phyloP scores from a whole-genome alignment of 1,140 invertebrate genomes.

The Chlorops oryzae region DNA sequence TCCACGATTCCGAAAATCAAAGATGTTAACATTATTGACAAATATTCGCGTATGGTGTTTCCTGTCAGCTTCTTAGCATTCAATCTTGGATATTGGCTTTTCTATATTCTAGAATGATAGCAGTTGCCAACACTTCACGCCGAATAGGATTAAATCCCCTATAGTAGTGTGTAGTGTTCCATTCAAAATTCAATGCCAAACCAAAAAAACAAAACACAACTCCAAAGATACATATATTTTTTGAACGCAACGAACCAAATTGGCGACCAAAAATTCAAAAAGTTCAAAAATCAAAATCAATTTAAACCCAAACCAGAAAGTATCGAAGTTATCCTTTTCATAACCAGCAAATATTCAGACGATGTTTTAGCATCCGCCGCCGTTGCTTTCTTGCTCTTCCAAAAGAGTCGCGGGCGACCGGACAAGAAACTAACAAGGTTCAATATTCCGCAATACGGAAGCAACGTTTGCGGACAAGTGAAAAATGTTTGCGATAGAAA shows the following conservation, averaged over 20 bases:
- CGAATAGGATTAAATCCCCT: slow-evolving; percentile 15
- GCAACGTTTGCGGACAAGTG: no score
- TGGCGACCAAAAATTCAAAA: neutral
- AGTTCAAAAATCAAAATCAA: neutral
- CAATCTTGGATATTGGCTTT: slow-evolving; percentile 91
- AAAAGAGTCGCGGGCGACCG: no score
- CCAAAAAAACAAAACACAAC: slow-evolving; percentile 7
- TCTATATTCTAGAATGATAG: slow-evolving; percentile 71
- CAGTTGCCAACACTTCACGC: slow-evolving; percentile 20
- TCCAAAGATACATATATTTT: neutral
- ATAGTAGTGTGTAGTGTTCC: slow-evolving; percentile 16
- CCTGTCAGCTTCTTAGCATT: slow-evolving; percentile 91
- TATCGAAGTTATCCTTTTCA: no score
- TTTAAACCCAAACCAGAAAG: neutral
- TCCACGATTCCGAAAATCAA: slow-evolving; percentile 87
- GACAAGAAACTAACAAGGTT: no score
- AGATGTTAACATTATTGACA: slow-evolving; percentile 96
- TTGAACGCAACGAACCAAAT: neutral
- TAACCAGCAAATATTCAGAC: no score
- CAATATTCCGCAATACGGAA: no score
- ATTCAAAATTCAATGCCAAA: slow-evolving; percentile 5
- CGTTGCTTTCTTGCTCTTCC: no score
- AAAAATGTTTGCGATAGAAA: no score
- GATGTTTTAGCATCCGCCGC: no score
- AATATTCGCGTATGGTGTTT: slow-evolving; percentile 90